A percentile compares a stretch with the other conserved stretches of the same genome.
Evolutionary conservation across 2,888 invertebrate species (phyloP).

Genomic region (Iselma pallidipennis): DNA sequence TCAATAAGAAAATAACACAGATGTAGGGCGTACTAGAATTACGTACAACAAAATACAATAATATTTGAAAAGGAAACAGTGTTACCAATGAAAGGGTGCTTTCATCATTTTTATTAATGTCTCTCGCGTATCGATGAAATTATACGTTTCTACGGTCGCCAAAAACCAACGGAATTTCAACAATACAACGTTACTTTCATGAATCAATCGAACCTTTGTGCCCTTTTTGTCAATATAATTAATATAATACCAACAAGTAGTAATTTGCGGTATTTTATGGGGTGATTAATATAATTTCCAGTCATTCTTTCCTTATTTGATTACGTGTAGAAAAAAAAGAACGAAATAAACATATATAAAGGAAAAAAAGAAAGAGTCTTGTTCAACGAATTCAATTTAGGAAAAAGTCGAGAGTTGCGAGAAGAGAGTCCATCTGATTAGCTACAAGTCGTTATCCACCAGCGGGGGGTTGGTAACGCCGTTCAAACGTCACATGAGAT

Average conservation of each 20-base stretch:
- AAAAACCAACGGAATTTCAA: background rate
- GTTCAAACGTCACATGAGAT: slow-evolving; percentile 49
- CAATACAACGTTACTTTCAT: background rate
- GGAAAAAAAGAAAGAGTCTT: too few relatives aligned
- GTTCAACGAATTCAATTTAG: too few relatives aligned
- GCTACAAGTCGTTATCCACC: slow-evolving; percentile 49
- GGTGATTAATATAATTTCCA: background rate
- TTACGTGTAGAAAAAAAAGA: too few relatives aligned
- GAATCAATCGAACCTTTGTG: background rate
- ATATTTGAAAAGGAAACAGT: slow-evolving; percentile 16
- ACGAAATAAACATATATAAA: too few relatives aligned
- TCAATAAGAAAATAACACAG: slow-evolving; percentile 27
- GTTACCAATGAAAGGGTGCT: slow-evolving; percentile 14
- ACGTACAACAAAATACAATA: background rate
- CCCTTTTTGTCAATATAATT: background rate
- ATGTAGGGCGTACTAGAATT: slow-evolving; percentile 24
- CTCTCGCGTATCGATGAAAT: background rate
- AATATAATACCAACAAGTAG: background rate
- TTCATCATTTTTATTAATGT: slow-evolving; percentile 5
- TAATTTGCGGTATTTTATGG: background rate
- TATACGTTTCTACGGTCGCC: background rate
- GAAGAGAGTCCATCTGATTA: slow-evolving; percentile 46
- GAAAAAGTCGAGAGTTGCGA: background rate
- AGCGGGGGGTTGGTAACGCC: slow-evolving; percentile 48
- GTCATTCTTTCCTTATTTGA: too few relatives aligned